A percentile compares a stretch with the other conserved stretches of the same genome.
Evolutionary conservation across 2,113 vertebrate genomes (phyloP).

Genomic region (Marcusenius ussheri): DNA sequence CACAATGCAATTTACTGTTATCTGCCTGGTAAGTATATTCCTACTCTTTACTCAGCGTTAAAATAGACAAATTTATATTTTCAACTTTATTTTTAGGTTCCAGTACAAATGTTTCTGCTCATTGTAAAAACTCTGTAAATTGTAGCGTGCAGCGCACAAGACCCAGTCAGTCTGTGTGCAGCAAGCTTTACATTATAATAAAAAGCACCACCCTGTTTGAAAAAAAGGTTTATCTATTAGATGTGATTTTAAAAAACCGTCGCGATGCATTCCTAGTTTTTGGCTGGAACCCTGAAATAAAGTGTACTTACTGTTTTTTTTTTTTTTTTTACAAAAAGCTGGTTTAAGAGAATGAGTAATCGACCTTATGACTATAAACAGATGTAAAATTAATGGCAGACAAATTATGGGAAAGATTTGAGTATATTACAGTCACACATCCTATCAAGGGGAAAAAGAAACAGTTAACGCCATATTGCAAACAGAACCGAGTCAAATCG

Average conservation of each 20-base stretch:
- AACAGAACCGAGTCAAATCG: slow-evolving; percentile 31
- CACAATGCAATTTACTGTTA: slow-evolving; percentile 45
- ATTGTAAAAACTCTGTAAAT: slow-evolving; percentile 44
- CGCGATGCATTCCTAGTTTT: slow-evolving; percentile 38
- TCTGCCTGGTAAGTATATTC: slow-evolving; percentile 39
- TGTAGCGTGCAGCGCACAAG: slow-evolving; percentile 27
- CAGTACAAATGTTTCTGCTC: slow-evolving; percentile 28
- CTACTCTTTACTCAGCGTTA: slow-evolving; percentile 49
- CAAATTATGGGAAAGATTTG: slow-evolving; percentile 48
- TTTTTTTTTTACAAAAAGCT: slow-evolving; percentile 52
- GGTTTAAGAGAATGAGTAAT: slow-evolving; percentile 53
- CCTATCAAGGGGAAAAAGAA: slow-evolving; percentile 26
- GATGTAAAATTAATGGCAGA: slow-evolving; percentile 52
- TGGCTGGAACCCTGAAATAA: slow-evolving; percentile 25
- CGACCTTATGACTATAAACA: slow-evolving; percentile 40
- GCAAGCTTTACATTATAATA: slow-evolving; percentile 35
- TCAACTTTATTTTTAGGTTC: slow-evolving; percentile 18
- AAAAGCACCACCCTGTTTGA: slow-evolving; percentile 64
- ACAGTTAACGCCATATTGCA: slow-evolving; percentile 33
- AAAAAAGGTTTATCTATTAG: slow-evolving; percentile 44
- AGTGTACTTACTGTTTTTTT: neutral
- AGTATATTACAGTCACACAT: slow-evolving; percentile 47
- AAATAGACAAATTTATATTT: slow-evolving; percentile 31
- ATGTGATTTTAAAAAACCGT: slow-evolving; percentile 45
- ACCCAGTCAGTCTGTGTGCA: slow-evolving; percentile 53